Percentiles rank a stretch among this genome's conserved stretches.
Conservation (phyloP, 2,888 invertebrate species). For the Bhutanitis thaidina region DNA sequence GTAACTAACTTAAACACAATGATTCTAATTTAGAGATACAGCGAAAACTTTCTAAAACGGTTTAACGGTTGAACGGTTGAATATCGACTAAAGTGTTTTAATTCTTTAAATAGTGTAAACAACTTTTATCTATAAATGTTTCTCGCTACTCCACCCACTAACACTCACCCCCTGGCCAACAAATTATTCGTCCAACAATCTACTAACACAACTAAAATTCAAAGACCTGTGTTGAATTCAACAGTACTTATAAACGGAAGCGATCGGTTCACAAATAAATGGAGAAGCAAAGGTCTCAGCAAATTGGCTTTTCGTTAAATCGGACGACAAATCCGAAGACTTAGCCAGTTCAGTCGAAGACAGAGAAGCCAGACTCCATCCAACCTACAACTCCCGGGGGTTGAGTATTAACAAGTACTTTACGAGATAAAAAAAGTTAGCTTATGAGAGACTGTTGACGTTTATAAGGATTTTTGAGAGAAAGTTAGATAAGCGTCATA, state of each 20-base stretch:
- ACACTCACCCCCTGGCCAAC: slow-evolving; percentile 35
- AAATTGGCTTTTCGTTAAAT: slow-evolving; percentile 40
- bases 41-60: slow-evolving; percentile 28
- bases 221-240: slow-evolving; percentile 33
- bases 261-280: slow-evolving; percentile 32
- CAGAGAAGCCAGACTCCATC: slow-evolving; percentile 51
- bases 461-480: slow-evolving; percentile 41
- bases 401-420: slow-evolving; percentile 75
- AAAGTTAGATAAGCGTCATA: slow-evolving; percentile 28
- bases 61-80: slow-evolving; percentile 47
- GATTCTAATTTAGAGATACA: slow-evolving; percentile 1
- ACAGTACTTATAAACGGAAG: slow-evolving; percentile 27
- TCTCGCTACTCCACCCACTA: slow-evolving; percentile 37
- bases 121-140: slow-evolving; percentile 60
- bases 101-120: slow-evolving; percentile 74
- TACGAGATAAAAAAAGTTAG: slow-evolving; percentile 73
- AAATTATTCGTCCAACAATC: slow-evolving; percentile 43
- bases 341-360: slow-evolving; percentile 37
- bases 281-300: slow-evolving; percentile 45
- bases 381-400: slow-evolving; percentile 46
- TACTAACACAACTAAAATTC: slow-evolving; percentile 35
- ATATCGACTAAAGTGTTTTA: slow-evolving; percentile 60
- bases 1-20: background rate
- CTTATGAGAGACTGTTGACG: slow-evolving; percentile 60
- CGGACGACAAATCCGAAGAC: slow-evolving; percentile 36